Evolutionary conservation across 2,113 vertebrate genomes (phyloP), one percentile per base, ranked within the genome.

Genomic region (Clarias magur): DNA sequence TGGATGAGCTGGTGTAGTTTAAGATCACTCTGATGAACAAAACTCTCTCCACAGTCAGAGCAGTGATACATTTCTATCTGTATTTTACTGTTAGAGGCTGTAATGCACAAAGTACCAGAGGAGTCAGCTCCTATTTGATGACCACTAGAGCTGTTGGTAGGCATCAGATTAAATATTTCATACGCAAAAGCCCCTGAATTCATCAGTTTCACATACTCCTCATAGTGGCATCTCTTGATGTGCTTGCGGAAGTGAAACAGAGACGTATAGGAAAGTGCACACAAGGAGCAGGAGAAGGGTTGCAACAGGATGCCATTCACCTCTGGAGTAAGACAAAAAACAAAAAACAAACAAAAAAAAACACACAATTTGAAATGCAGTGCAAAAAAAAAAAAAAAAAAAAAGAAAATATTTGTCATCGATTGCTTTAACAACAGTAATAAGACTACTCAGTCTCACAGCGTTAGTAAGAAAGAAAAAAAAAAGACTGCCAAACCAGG

Each of bases 181-280:
- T 23, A 81, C 5, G 79, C 30, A 62, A 81, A 34, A 3, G 79
- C 79, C 27, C 27, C 79, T 80, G 79, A 60, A 81, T 42, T 81
- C 30, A 62, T 17, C 42, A 68, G 82, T 68, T 48, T 83, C 23
- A 27, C 9, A 70, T 83, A 83, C 10, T 83, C 82, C n/a, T 83
- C 82, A 70, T 2, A 57, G 65, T 83, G 82, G n/a, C 82, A 83
- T 34, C 82, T 68, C 82, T 56, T 83, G 65, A 56, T 56, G 65
- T 83, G 82, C 70, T 70, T 83, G 63, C 34, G 63, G 82, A 83
- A 70, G 48, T 83, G 63, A 70, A 56, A 70, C 15, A 56, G 19
- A 34, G 82, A 30, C 23, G 82, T 83, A 83, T 83, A 83, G 25
- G 82, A 83, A 83, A 83, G 82, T 56, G 82, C 82, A 70, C 82